phyloP scores from a whole-genome alignment of 2,113 vertebrate species.

The Suricata suricatta region DNA sequence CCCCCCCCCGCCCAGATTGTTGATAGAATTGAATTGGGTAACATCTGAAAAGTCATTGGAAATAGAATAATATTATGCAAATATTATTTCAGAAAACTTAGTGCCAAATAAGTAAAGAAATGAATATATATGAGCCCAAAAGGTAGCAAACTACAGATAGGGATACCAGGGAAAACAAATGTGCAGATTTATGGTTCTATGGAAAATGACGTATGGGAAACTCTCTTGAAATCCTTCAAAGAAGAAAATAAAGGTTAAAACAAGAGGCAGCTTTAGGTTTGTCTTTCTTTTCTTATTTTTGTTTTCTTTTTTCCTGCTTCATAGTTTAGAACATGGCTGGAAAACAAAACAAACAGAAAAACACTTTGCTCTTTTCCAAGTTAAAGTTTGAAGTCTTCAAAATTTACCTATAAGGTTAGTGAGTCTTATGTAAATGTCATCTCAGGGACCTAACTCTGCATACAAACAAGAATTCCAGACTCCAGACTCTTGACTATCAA shows the following conservation, averaged over 20 bases:
- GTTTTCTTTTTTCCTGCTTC: not conserved
- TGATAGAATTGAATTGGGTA: not conserved
- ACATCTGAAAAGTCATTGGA: not conserved
- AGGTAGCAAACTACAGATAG: not conserved
- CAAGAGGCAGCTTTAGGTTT: not conserved
- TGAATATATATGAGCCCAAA: not conserved
- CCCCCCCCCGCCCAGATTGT: not conserved
- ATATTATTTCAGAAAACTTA: conserved; percentile 19
- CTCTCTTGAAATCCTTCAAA: not conserved
- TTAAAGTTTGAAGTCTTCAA: conserved; percentile 9
- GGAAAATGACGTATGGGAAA: not conserved
- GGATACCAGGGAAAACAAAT: not conserved
- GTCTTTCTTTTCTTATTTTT: too few relatives aligned
- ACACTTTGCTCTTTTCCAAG: conserved; percentile 24
- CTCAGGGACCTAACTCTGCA: not conserved
- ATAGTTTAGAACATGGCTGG: not conserved
- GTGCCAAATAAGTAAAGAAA: not conserved
- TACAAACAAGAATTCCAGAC: not conserved
- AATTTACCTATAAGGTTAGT: conserved; percentile 8
- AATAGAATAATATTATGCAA: not conserved
- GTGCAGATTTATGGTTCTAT: not conserved
- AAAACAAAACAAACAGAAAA: not conserved
- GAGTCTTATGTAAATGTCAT: conserved; percentile 55
- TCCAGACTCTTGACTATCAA: not conserved
- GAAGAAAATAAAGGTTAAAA: not conserved